These are phyloP conservation scores for Cercopithecus mona DNA, from an alignment of 2,113 vertebrate species.

Conservation along the genomic window DNA sequence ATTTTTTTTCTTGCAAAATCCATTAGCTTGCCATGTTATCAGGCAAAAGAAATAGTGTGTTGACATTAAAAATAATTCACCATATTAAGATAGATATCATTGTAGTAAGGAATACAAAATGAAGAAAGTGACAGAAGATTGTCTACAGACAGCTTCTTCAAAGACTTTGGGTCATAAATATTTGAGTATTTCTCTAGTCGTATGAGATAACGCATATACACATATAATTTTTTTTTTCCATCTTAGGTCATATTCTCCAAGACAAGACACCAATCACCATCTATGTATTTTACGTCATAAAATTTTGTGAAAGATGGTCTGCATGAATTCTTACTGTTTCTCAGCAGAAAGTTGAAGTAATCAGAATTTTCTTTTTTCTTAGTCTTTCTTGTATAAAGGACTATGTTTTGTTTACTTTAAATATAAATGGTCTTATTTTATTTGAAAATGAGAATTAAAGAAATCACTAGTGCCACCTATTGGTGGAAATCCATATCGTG, in stretches of 20 bases:
- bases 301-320: slow-evolving; percentile 1
- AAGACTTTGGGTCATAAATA: slow-evolving; percentile 45
- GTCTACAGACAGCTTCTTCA: background rate
- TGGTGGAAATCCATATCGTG: background rate
- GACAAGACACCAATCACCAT: background rate
- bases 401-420: background rate
- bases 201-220: background rate
- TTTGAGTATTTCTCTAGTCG: slow-evolving; percentile 14
- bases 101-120: slow-evolving; percentile 61
- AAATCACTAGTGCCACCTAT: background rate
- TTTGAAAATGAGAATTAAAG: background rate
- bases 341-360: background rate
- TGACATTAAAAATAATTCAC: slow-evolving; percentile 44
- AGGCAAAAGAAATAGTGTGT: slow-evolving; percentile 33
- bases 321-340: background rate
- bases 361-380: background rate
- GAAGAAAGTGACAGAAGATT: slow-evolving; percentile 64
- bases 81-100: slow-evolving; percentile 64
- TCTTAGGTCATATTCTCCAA: slow-evolving; percentile 3
- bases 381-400: background rate
- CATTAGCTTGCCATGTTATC: slow-evolving; percentile 61
- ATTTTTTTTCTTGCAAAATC: slow-evolving; percentile 73
- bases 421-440: background rate
- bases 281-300: background rate
- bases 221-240: background rate